Conservation (phyloP, 1,140 invertebrate species). For the Drosophila teissieri region DNA sequence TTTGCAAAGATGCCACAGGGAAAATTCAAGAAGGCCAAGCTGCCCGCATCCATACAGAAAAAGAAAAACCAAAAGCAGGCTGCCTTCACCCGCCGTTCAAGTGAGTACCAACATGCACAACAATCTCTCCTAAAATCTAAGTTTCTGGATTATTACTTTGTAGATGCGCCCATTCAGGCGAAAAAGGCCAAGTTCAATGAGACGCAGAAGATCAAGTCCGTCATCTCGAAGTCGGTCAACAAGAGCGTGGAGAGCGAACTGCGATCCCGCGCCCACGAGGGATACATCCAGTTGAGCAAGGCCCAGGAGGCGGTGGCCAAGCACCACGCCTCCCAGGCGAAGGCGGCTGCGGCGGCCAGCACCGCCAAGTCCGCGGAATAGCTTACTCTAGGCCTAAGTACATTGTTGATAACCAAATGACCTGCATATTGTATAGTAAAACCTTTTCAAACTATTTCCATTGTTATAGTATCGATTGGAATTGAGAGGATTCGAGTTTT, state of each 20-base stretch:
- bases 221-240: slow-evolving; percentile 88
- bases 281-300: slow-evolving; percentile 85
- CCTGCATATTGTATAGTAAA: background rate
- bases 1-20: slow-evolving; percentile 86
- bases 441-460: background rate
- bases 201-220: slow-evolving; percentile 87
- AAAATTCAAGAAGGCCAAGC: slow-evolving; percentile 87
- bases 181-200: slow-evolving; percentile 87
- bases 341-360: slow-evolving; percentile 60
- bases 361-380: slow-evolving; percentile 43
- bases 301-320: slow-evolving; percentile 86
- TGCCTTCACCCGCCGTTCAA: slow-evolving; percentile 85
- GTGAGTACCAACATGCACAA: slow-evolving; percentile 60
- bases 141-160: background rate
- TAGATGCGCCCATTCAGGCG: slow-evolving; percentile 87
- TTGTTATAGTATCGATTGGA: background rate
- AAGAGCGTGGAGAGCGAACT: slow-evolving; percentile 87
- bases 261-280: slow-evolving; percentile 85
- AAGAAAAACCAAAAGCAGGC: slow-evolving; percentile 85
- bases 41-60: slow-evolving; percentile 85
- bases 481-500: background rate
- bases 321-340: slow-evolving; percentile 66
- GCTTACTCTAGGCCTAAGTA: slow-evolving; percentile 4
- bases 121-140: background rate
- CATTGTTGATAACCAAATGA: slow-evolving; percentile 11